Evolutionary conservation across 2,113 vertebrate species (phyloP).

Genomic region (Sula dactylatra): DNA sequence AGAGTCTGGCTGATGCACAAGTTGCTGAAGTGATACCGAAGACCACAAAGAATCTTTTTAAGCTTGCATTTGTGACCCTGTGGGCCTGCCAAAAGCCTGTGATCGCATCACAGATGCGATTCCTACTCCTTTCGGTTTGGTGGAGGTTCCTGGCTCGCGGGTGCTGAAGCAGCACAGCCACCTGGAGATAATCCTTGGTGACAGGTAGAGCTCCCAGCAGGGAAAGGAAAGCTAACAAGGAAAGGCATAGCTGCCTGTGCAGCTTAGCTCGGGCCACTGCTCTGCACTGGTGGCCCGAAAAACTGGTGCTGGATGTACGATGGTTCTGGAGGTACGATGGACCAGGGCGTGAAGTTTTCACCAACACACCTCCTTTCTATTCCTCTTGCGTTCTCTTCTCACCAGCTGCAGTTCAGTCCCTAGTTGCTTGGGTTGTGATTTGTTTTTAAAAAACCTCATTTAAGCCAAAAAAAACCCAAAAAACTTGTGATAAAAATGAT

Average conservation of each 20-base stretch:
- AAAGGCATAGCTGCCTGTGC: neutral
- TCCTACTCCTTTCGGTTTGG: neutral
- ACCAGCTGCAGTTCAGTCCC: neutral
- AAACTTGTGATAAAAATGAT: neutral
- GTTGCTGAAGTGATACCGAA: neutral
- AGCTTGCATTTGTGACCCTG: neutral
- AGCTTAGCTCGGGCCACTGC: neutral
- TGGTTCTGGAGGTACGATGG: neutral
- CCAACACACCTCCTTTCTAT: fast-evolving
- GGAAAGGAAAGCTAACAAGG: neutral
- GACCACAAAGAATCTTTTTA: neutral
- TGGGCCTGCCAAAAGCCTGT: neutral
- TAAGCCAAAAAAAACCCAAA: neutral
- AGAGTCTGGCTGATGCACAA: neutral
- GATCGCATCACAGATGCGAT: fast-evolving
- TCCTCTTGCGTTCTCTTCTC: neutral
- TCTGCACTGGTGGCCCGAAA: neutral
- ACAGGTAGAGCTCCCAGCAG: neutral
- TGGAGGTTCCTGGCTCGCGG: neutral
- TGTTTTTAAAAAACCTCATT: neutral
- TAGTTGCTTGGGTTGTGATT: neutral
- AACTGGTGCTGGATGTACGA: neutral
- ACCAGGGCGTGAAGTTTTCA: neutral
- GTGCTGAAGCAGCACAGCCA: neutral
- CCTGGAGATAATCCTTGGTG: constrained; percentile 39